Percentiles rank a stretch among this genome's conserved stretches.
phyloP scores from a whole-genome alignment of 1,140 invertebrate species.

The Himalopsyche phryganea region DNA sequence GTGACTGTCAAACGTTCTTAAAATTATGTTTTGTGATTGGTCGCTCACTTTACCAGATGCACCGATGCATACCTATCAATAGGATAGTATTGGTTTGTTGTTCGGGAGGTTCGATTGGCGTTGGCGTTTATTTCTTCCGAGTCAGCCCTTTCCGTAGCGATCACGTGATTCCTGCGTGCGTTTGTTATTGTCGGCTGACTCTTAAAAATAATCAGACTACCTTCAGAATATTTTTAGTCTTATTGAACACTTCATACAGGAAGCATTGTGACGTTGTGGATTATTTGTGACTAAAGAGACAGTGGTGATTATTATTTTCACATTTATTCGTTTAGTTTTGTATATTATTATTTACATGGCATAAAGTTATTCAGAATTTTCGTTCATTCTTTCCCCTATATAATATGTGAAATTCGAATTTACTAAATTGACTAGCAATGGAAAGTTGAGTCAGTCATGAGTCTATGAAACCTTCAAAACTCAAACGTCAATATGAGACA shows the following conservation, averaged over 20 bases:
- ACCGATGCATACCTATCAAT: too few relatives aligned
- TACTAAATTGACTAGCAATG: background rate
- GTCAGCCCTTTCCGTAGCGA: too few relatives aligned
- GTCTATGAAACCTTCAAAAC: slow-evolving; percentile 3
- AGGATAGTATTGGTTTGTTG: too few relatives aligned
- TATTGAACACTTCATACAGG: background rate
- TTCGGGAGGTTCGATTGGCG: too few relatives aligned
- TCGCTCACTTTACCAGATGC: too few relatives aligned
- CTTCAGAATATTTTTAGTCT: too few relatives aligned
- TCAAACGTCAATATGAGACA: background rate
- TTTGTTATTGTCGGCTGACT: too few relatives aligned
- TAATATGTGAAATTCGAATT: background rate
- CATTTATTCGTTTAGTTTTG: background rate
- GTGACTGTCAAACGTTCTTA: too few relatives aligned
- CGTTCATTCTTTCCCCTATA: background rate
- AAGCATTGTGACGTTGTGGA: slow-evolving; percentile 1
- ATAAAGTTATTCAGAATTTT: background rate
- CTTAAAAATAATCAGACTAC: too few relatives aligned
- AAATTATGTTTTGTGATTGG: too few relatives aligned
- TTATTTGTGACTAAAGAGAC: background rate
- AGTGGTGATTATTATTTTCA: slow-evolving; percentile 3
- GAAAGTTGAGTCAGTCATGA: background rate
- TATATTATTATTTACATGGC: background rate
- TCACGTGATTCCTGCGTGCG: too few relatives aligned
- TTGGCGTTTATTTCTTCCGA: too few relatives aligned